phyloP scores from a whole-genome alignment of 2,113 vertebrate genomes.

The Dissostichus mawsoni region DNA sequence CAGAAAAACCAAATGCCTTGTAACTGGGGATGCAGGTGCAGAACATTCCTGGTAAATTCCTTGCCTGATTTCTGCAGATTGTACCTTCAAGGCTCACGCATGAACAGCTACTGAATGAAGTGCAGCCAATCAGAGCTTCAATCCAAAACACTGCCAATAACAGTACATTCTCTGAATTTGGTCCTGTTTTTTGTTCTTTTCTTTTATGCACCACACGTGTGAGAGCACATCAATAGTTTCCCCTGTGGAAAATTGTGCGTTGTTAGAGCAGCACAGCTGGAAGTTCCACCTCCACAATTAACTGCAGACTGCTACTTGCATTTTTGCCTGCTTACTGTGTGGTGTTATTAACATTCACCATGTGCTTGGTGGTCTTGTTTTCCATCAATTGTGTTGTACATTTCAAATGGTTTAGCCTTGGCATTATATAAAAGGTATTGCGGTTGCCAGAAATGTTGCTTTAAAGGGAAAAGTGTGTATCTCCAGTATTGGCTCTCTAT shows the following conservation, averaged over 20 bases:
- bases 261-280: conserved; percentile 48
- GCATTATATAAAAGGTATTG: conserved; percentile 5
- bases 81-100: conserved; percentile 33
- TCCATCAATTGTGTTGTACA: neutral
- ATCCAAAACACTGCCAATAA: conserved; percentile 22
- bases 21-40: neutral
- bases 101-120: conserved; percentile 28
- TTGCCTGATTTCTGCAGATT: conserved; percentile 12
- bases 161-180: conserved; percentile 8
- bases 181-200: conserved; percentile 15
- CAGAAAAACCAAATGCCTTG: neutral
- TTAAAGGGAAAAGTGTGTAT: neutral
- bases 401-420: neutral
- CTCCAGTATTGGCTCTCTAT: conserved; percentile 11
- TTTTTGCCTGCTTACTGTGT: conserved; percentile 13
- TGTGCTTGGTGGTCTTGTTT: conserved; percentile 22
- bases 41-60: conserved; percentile 11
- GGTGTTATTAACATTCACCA: conserved; percentile 28
- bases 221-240: conserved; percentile 38
- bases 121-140: conserved; percentile 35
- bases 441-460: conserved; percentile 1
- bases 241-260: conserved; percentile 28
- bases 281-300: conserved; percentile 54
- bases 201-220: conserved; percentile 10
- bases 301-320: conserved; percentile 27